These are phyloP conservation scores for Oscheius sp. DNA, from an alignment of 2,888 invertebrate genomes.

Conservation along the genomic window DNA sequence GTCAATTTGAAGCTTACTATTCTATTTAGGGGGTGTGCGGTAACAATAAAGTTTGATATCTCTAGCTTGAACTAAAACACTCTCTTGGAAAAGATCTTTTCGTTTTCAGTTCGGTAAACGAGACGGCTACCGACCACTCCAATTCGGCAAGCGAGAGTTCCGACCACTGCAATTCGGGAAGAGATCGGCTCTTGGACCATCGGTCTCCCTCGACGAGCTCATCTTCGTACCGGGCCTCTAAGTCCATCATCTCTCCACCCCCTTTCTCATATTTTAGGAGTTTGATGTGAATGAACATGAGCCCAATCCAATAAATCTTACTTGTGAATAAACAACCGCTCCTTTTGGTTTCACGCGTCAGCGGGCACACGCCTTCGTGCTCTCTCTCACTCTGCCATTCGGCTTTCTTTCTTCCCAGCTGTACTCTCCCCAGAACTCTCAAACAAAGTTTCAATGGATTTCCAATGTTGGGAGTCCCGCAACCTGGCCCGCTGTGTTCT, in stretches of 20 bases:
- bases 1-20: no score
- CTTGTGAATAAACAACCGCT: conserved; percentile 3
- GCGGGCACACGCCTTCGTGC: not conserved
- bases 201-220: conserved; percentile 17
- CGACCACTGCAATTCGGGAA: conserved; percentile 65
- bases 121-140: conserved; percentile 60
- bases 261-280: no score
- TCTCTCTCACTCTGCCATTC: not conserved
- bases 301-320: not conserved
- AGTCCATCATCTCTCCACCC: no score
- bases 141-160: conserved; percentile 63
- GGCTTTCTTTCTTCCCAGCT: not conserved
- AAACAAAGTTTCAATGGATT: conserved; percentile 2
- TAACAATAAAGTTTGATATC: no score
- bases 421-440: no score
- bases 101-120: conserved; percentile 53
- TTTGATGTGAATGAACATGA: not conserved
- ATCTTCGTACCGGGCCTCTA: conserved; percentile 24
- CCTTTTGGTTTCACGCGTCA: not conserved
- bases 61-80: no score
- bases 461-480: conserved; percentile 14
- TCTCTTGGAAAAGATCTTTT: no score
- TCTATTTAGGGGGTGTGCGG: no score
- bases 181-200: conserved; percentile 38
- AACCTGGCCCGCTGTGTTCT: conserved; percentile 22